Percentiles rank a stretch among this genome's conserved stretches.
These are phyloP conservation scores for Rhopalosiphum maidis DNA, from an alignment of 1,140 invertebrate species.

Conservation along the genomic window DNA sequence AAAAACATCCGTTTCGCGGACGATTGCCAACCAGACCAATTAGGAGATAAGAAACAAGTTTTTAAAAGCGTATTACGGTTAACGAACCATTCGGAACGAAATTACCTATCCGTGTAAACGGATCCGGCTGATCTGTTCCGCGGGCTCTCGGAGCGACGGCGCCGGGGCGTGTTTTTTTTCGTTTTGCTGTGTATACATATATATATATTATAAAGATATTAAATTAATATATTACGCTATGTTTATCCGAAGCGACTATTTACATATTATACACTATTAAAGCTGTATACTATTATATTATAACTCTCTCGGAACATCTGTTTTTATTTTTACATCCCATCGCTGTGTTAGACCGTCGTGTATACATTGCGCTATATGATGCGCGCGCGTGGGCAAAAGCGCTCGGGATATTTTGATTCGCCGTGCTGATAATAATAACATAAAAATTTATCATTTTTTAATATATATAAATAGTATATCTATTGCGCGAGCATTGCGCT, in stretches of 20 bases:
- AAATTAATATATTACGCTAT: not conserved
- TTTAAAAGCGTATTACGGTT: constrained; percentile 24
- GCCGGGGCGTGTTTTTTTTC: not conserved
- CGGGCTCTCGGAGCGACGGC: not conserved
- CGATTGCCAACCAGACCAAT: constrained; percentile 27
- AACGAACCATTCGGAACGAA: not conserved
- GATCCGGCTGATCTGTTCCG: not conserved
- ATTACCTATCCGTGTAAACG: constrained; percentile 31
- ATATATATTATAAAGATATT: not conserved
- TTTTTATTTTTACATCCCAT: constrained; percentile 32
- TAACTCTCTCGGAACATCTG: not conserved
- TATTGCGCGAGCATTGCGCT: no score
- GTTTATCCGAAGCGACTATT: not conserved
- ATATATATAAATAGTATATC: not conserved
- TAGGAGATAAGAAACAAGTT: constrained; percentile 42
- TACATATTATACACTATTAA: not conserved
- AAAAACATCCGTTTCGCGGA: constrained; percentile 18
- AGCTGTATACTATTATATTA: not conserved
- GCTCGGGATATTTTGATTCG: not conserved
- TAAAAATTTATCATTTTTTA: not conserved
- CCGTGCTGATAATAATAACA: not conserved
- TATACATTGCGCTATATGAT: not conserved
- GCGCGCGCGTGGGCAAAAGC: not conserved
- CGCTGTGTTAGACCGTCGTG: not conserved
- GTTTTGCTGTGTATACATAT: not conserved